phyloP scores from a whole-genome alignment of 2,113 vertebrate genomes.

The Ictidomys tridecemlineatus region DNA sequence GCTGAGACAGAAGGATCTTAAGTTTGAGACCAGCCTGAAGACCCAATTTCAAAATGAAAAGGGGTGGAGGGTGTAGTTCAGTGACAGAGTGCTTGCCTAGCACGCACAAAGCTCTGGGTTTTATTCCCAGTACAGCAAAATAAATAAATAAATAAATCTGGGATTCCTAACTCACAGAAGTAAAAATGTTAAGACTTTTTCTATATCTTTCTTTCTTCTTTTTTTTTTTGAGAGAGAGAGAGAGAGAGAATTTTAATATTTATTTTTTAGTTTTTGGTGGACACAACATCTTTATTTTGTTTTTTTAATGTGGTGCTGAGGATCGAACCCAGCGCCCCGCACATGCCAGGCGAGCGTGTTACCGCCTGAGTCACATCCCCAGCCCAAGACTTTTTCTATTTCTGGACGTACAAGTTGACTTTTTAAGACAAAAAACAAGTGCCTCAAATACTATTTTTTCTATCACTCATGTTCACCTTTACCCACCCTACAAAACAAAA shows the following conservation, averaged over 20 bases:
- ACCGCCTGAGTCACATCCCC: too few species aligned
- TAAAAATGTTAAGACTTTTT: not conserved
- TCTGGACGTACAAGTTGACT: not conserved
- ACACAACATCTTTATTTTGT: too few species aligned
- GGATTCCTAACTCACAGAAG: slow-evolving; percentile 8
- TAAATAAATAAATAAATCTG: not conserved
- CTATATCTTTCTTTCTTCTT: not conserved
- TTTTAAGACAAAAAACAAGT: not conserved
- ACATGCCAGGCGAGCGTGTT: too few species aligned
- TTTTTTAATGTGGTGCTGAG: too few species aligned
- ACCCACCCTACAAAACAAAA: not conserved
- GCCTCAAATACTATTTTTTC: not conserved
- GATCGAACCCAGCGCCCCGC: too few species aligned
- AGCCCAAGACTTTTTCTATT: not conserved
- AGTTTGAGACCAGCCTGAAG: not conserved
- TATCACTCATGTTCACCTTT: not conserved
- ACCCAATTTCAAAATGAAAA: not conserved
- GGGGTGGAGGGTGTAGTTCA: not conserved
- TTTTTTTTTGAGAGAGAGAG: too few species aligned
- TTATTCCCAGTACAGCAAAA: not conserved
- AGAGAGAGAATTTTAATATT: too few species aligned
- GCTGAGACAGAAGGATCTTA: too few species aligned
- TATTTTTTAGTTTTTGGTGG: too few species aligned
- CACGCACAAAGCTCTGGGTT: not conserved
- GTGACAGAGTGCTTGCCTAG: not conserved